phyloP scores from a whole-genome alignment of 37 sponge, comb jelly and placozoan species.

The Agelas oroides region DNA sequence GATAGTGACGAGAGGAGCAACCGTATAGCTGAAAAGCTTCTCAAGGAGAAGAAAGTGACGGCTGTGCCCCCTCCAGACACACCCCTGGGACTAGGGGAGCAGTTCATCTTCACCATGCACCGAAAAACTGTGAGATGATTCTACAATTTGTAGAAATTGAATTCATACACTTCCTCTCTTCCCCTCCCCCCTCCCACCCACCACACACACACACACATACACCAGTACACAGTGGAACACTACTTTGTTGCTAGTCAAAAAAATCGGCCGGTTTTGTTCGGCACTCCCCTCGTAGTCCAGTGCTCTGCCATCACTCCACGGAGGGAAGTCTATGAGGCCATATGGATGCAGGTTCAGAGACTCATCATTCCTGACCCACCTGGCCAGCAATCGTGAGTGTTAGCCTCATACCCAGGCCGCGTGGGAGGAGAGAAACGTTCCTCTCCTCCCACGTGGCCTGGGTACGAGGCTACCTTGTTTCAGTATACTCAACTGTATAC shows the following conservation, averaged over 20 bases:
- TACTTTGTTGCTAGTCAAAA: constrained; percentile 85
- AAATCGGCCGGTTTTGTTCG: constrained; percentile 76
- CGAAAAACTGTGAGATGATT: constrained; percentile 36
- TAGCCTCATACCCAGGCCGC: no score
- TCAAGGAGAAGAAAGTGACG: no score
- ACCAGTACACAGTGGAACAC: constrained; percentile 55
- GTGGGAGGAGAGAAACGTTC: no score
- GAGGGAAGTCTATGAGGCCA: constrained; percentile 62
- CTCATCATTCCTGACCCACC: constrained; percentile 76
- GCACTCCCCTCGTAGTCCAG: constrained; percentile 82
- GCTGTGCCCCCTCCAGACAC: no score
- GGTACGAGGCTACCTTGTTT: no score
- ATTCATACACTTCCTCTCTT: background rate
- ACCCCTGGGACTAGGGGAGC: no score
- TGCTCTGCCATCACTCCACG: constrained; percentile 55
- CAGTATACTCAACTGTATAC: no score
- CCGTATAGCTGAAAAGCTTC: background rate
- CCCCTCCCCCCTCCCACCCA: background rate
- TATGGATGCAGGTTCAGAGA: constrained; percentile 78
- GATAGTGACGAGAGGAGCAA: constrained; percentile 18
- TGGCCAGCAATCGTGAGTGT: background rate
- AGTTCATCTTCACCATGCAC: constrained; percentile 55
- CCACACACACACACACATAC: background rate
- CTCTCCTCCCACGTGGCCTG: no score
- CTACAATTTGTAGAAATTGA: no score